phyloP scores from a whole-genome alignment of 2,113 vertebrate species.

The Apteryx mantelli region DNA sequence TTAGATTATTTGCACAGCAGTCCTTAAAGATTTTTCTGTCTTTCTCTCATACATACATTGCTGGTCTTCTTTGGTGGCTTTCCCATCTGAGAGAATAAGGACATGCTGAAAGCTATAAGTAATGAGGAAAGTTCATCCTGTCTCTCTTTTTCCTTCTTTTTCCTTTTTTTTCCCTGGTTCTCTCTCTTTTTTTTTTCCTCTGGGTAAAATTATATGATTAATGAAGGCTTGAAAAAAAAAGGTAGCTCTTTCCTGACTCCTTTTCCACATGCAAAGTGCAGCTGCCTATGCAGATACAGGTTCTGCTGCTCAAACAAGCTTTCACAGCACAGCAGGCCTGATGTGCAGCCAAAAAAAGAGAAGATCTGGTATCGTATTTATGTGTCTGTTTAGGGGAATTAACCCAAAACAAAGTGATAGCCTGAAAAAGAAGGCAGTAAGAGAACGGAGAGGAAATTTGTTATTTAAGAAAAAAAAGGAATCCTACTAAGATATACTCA shows the following conservation, averaged over 20 bases:
- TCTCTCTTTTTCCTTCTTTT: not conserved
- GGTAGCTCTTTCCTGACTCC: not conserved
- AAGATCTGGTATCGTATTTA: conserved; percentile 35
- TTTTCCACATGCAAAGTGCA: conserved; percentile 23
- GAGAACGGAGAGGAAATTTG: not conserved
- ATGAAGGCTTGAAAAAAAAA: not conserved
- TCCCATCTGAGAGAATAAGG: not conserved
- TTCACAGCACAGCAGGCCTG: conserved; percentile 52
- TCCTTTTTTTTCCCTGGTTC: not conserved
- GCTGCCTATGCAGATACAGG: conserved; percentile 18
- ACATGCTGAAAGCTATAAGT: not conserved
- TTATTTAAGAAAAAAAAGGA: not conserved
- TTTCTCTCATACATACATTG: not conserved
- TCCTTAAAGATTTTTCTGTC: not conserved
- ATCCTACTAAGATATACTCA: not conserved
- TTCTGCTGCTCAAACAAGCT: conserved; percentile 7
- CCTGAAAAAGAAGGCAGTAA: not conserved
- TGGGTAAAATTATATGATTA: not conserved
- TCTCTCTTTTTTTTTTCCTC: not conserved
- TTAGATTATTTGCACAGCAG: not conserved
- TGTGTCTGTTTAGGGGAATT: conserved; percentile 45
- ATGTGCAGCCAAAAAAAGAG: not conserved
- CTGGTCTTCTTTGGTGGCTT: not conserved
- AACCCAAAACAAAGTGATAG: conserved; percentile 28
- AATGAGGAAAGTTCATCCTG: not conserved